Percentiles rank a stretch among this genome's conserved stretches.
phyloP scores from a whole-genome alignment of 2,888 invertebrate species.

The Eupithecia dodoneata region DNA sequence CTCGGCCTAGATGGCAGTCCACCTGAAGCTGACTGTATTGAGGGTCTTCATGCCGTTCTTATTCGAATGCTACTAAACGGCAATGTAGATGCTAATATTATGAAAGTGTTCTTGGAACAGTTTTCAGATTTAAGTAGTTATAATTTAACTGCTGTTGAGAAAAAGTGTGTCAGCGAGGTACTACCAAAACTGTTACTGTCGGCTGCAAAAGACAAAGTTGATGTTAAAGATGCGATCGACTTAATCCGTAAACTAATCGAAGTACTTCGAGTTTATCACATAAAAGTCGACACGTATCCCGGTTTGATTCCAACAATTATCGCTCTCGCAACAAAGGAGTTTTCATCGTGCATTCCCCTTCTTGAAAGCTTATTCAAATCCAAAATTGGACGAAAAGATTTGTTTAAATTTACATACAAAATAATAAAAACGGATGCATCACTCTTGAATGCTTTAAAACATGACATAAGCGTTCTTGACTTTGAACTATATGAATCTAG shows the following conservation, averaged over 20 bases:
- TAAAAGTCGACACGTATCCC: constrained; percentile 46
- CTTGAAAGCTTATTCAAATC: constrained; percentile 53
- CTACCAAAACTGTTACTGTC: constrained; percentile 49
- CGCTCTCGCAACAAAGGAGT: constrained; percentile 47
- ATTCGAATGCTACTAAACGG: constrained; percentile 55
- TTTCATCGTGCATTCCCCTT: constrained; percentile 36
- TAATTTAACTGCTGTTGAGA: constrained; percentile 53
- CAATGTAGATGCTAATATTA: constrained; percentile 40
- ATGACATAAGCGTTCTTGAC: constrained; percentile 53
- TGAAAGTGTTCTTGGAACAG: constrained; percentile 52
- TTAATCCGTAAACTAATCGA: constrained; percentile 52
- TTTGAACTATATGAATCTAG: constrained; percentile 17
- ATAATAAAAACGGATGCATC: constrained; percentile 57
- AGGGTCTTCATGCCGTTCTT: constrained; percentile 67
- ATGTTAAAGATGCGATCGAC: constrained; percentile 31
- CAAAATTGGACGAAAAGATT: constrained; percentile 56
- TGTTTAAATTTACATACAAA: constrained; percentile 56
- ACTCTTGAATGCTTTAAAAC: constrained; percentile 63
- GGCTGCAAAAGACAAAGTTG: constrained; percentile 41
- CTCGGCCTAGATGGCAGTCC: constrained; percentile 64
- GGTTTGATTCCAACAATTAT: constrained; percentile 49
- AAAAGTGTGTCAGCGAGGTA: constrained; percentile 42
- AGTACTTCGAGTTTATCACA: constrained; percentile 52
- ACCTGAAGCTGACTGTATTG: constrained; percentile 56
- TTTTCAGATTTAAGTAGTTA: constrained; percentile 61